phyloP scores from a whole-genome alignment of 2,113 vertebrate genomes.

The Ginglymostoma cirratum region DNA sequence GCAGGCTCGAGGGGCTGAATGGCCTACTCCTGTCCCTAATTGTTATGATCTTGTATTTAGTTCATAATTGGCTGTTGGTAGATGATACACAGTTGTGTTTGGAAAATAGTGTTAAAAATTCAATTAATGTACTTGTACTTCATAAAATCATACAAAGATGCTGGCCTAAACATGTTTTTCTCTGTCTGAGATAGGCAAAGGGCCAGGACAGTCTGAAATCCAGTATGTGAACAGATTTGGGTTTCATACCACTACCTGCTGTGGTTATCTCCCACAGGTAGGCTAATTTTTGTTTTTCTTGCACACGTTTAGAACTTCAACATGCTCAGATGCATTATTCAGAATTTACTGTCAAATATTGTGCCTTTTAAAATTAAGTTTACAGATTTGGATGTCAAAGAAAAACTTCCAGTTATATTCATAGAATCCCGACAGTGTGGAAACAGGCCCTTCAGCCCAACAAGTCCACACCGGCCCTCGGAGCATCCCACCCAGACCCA shows the following conservation, averaged over 20 bases:
- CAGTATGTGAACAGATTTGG: slow-evolving; percentile 68
- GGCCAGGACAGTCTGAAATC: slow-evolving; percentile 50
- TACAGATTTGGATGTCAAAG: background rate
- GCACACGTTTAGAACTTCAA: background rate
- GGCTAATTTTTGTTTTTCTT: slow-evolving; percentile 31
- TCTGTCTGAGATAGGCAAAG: slow-evolving; percentile 65
- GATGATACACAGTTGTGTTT: background rate
- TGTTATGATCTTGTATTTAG: background rate
- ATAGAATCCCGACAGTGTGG: no score
- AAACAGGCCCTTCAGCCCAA: no score
- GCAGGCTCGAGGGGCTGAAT: no score
- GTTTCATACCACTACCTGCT: slow-evolving; percentile 74
- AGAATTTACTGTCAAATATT: background rate
- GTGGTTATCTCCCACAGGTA: slow-evolving; percentile 84
- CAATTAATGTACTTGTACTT: background rate
- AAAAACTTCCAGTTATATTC: background rate
- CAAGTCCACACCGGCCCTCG: no score
- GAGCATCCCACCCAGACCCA: no score
- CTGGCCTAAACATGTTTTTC: background rate
- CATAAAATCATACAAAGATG: background rate
- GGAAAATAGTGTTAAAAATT: background rate
- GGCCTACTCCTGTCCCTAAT: no score
- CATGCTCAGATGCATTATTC: background rate
- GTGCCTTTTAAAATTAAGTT: background rate
- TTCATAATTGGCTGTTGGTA: background rate